Percentiles rank a stretch among this genome's conserved stretches.
Conservation (phyloP, 2,113 vertebrate species). For the Trogon surrucura region DNA sequence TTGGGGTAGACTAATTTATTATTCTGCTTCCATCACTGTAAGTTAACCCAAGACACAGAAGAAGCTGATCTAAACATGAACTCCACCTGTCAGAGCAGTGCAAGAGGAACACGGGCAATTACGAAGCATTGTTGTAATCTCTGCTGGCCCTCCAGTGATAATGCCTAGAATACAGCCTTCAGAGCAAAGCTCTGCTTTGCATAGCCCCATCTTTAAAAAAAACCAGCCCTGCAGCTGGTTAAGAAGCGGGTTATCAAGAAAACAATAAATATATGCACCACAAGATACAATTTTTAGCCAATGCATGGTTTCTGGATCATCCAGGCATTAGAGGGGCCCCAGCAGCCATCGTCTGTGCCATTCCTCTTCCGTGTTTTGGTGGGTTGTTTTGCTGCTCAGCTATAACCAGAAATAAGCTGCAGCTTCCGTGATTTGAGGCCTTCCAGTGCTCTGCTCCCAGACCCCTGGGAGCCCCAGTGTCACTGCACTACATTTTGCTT, state of each 20-base stretch:
- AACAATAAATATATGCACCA: neutral
- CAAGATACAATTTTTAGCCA: neutral
- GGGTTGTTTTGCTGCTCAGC: neutral
- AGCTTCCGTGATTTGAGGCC: neutral
- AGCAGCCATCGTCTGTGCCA: neutral
- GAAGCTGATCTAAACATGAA: neutral
- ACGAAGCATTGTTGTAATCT: neutral
- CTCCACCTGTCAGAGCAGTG: neutral
- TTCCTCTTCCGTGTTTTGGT: neutral
- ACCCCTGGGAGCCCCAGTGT: neutral
- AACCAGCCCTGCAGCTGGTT: neutral
- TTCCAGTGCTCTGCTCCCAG: neutral
- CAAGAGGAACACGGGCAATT: neutral
- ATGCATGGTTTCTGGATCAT: accelerated
- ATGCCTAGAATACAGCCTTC: neutral
- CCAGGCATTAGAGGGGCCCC: neutral
- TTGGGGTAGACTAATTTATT: conserved; percentile 8
- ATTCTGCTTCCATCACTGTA: conserved; percentile 12
- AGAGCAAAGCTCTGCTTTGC: neutral
- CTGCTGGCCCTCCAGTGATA: neutral
- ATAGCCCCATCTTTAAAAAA: neutral
- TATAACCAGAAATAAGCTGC: neutral
- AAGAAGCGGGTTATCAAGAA: neutral
- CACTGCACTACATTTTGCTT: neutral
- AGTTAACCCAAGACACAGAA: conserved; percentile 29